Base-by-base conservation (phyloP, 2,113 vertebrate genomes). In the Panthera leo region DNA sequence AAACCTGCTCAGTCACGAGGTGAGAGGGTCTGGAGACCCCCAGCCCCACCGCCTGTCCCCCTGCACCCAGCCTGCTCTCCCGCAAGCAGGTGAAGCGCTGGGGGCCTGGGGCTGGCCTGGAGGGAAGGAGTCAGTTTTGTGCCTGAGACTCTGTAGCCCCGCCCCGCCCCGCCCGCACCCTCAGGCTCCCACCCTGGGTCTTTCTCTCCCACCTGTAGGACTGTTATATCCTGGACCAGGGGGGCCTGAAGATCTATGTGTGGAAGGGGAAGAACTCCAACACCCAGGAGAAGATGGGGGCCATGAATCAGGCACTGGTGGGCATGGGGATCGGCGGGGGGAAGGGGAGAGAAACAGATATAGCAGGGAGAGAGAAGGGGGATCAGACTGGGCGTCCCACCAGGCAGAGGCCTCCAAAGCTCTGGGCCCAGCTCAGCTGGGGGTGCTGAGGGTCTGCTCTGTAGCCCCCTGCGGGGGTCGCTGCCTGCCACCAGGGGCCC, bases 201-300 rank as follows among this genome's bases (percentile, higher is more conserved):
- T 36, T 34, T 63, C 27, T 75, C 83, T 85, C 51, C 67, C 1
- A 0, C 15, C 55, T 31, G n/a, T 93, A 99, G 99, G 99, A 99
- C 96, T 99, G 99, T 96, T 99, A 99, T 88, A 99, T 99, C 95
- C 98, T 99, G 97, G 99, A 99, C 98, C 99, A 99, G 96, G 99
- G 99, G 3, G 99, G 99, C 45, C 97, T 98, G 42, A 99, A 97
- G 98, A 99, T 99, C 97, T 99, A 98, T 0, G 98, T 99, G 73
- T 99, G 99, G 99, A 99, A 99, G 94, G 99, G 99, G 79, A 99
- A 99, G 97, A 97, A 98, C 0, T 98, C 99, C 91, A 99, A 97
- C 7, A 98, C 98, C 45, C 98, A 98, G 91, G 99, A 99, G 97
- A 99, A 98, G 88, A 97, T 98, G 42, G 98, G 98, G 76, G 98